These are phyloP conservation scores for Ophiodon elongatus DNA, from an alignment of 2,113 vertebrate species.

Conservation along the genomic window DNA sequence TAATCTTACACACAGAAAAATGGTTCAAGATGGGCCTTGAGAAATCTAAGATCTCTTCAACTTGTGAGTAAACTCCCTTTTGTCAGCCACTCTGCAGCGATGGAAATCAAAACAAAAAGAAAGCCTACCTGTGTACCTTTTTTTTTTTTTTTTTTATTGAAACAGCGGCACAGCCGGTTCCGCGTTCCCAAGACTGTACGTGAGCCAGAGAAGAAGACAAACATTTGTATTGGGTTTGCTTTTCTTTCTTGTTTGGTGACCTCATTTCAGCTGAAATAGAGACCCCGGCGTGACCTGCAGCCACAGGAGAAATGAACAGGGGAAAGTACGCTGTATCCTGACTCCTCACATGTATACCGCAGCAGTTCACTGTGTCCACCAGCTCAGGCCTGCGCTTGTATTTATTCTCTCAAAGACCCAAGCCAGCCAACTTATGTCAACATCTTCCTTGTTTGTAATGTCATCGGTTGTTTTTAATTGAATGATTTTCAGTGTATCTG, in stretches of 20 bases:
- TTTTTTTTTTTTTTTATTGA: neutral
- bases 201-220: constrained; percentile 56
- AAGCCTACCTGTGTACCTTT: constrained; percentile 13
- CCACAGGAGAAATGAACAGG: constrained; percentile 61
- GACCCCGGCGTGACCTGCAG: constrained; percentile 75
- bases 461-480: neutral
- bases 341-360: constrained; percentile 39
- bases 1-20: constrained; percentile 53
- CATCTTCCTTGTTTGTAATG: neutral
- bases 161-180: neutral
- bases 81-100: constrained; percentile 16
- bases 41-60: constrained; percentile 55
- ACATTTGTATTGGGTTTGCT: constrained; percentile 66
- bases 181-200: constrained; percentile 8
- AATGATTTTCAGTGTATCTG: neutral
- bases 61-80: constrained; percentile 37
- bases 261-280: constrained; percentile 78
- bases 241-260: constrained; percentile 72
- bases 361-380: neutral
- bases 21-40: constrained; percentile 57
- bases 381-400: neutral
- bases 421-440: neutral
- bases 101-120: neutral
- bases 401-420: neutral
- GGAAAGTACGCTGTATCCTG: constrained; percentile 65